Evolutionary conservation across 2,797 vertebrate species (phyloP), one percentile per base, ranked within the genome.

Genomic region (Hydrophis major): DNA sequence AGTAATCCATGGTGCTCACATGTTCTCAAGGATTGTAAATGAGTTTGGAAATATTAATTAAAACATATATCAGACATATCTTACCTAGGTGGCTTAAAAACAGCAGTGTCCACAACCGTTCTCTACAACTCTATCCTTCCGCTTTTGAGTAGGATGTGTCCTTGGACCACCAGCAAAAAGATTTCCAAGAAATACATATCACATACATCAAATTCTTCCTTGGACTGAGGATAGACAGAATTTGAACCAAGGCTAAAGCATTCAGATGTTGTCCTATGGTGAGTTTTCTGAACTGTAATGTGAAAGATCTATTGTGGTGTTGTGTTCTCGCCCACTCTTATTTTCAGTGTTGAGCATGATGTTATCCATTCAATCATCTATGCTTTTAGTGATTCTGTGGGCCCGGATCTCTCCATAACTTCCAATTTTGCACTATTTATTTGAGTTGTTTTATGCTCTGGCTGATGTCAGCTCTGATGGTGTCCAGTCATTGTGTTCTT

Each of bases 1-100:
- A n/a, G 18, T 55, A 8, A 28, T 37, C 0, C 7, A 92, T 95
- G 88, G 50, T 5, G 22, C 57, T 94, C 94, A 50, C 90, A 87
- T 92, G 86, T 47, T 7, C 56, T 88, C 87, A 37, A 93, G 88
- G 93, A 92, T 93, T 57, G 89, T 22, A 90, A 60, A 92, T 5
- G 86, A 2, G 61, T 96, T 86, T 94, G 92, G 59, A 55, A 63
- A 60, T n/a, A 28, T 61, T 60, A 61, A 32, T 88, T 69, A 56
- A 61, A 91, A 2, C 42, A 89, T 37, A 91, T 10, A 92, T 74
- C 60, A 11, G 2, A 1, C 7, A 13, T 59, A 20, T 28, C 6
- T 50, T 83, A 55, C 22, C 42, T 42, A 86, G 22, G 20, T 22
- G 53, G 53, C 27, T 57, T 50, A 14, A 50, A 91, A 61, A 20